A percentile compares a stretch with the other conserved stretches of the same genome.
These are phyloP conservation scores for Hemithea aestivaria DNA, from an alignment of 2,888 invertebrate species.

Conservation along the genomic window DNA sequence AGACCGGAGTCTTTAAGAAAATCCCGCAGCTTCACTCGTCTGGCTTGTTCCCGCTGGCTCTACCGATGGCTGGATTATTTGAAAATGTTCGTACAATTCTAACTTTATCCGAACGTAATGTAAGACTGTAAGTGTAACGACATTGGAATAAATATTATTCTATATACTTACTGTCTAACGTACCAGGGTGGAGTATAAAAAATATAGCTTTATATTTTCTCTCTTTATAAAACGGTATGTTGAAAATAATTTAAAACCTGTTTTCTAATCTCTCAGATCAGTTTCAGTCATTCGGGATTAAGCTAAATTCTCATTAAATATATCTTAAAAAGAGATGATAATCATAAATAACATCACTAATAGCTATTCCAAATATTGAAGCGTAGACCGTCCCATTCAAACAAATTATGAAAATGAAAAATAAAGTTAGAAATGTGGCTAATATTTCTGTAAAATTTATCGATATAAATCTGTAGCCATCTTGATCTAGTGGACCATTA, in stretches of 20 bases:
- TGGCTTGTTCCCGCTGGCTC: slow-evolving; percentile 33
- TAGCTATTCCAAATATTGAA: too few relatives aligned
- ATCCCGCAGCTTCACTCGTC: slow-evolving; percentile 52
- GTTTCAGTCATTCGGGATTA: too few relatives aligned
- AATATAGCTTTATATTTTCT: too few relatives aligned
- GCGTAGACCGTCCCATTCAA: neutral
- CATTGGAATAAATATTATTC: neutral
- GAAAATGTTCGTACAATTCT: slow-evolving; percentile 17
- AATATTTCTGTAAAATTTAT: slow-evolving; percentile 5
- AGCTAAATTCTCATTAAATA: too few relatives aligned
- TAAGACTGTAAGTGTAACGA: slow-evolving; percentile 4
- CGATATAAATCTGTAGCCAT: slow-evolving; percentile 8
- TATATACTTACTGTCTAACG: too few relatives aligned
- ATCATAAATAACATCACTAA: too few relatives aligned
- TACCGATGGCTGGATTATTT: slow-evolving; percentile 23
- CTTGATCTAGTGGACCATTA: slow-evolving; percentile 17
- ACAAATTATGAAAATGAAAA: neutral
- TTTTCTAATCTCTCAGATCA: too few relatives aligned
- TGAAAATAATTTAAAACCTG: too few relatives aligned
- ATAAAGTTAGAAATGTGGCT: neutral
- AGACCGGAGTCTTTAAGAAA: slow-evolving; percentile 58
- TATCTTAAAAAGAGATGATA: too few relatives aligned
- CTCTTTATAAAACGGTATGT: too few relatives aligned
- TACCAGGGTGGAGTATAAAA: too few relatives aligned
- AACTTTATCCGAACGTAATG: slow-evolving; percentile 3